Percentiles rank a stretch among this genome's conserved stretches.
Evolutionary conservation across 2,888 invertebrate species (phyloP).

Genomic region (Calameuta pallipes): DNA sequence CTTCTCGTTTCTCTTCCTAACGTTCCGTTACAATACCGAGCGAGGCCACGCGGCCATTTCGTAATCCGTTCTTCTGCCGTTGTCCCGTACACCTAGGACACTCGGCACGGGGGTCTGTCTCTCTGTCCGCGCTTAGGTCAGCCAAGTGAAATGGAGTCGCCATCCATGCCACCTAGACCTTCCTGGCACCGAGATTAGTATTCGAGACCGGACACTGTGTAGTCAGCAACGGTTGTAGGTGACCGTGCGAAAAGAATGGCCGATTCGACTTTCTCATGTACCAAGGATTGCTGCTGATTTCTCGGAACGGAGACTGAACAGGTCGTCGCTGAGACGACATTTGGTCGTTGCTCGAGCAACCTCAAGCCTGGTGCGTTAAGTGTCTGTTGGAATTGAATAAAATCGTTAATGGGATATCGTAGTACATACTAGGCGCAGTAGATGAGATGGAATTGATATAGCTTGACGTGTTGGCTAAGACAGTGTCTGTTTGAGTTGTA

Average conservation of each 20-base stretch:
- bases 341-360: background rate
- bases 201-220: background rate
- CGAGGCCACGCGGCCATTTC: background rate
- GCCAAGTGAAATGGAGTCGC: background rate
- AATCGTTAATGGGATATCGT: background rate
- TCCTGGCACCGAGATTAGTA: background rate
- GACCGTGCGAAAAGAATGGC: background rate
- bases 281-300: background rate
- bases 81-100: background rate
- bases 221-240: background rate
- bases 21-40: background rate
- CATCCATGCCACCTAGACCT: background rate
- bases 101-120: background rate
- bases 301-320: background rate
- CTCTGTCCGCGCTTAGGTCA: background rate
- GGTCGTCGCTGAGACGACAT: background rate
- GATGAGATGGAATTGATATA: background rate
- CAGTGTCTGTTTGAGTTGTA: background rate
- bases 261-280: background rate
- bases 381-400: background rate
- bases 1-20: background rate
- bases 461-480: background rate
- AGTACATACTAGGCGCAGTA: background rate
- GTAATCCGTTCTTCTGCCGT: background rate
- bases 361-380: background rate